phyloP scores from a whole-genome alignment of 2,113 vertebrate genomes.

The Penelope pileata region DNA sequence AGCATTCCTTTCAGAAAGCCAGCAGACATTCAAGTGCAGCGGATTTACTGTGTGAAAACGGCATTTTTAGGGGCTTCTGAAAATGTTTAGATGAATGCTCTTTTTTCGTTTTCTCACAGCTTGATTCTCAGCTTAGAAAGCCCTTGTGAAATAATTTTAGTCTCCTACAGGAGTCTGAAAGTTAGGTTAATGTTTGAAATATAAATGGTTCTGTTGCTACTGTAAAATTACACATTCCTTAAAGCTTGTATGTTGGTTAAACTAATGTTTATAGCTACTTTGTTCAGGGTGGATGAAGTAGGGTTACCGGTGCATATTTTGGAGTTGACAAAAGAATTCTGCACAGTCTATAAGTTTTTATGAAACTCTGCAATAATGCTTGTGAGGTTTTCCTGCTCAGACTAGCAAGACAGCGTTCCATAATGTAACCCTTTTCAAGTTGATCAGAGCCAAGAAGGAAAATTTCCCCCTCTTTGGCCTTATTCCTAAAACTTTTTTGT shows the following conservation, averaged over 20 bases:
- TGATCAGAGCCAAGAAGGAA: slow-evolving; percentile 7
- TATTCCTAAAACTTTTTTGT: not conserved
- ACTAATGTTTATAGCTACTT: slow-evolving; percentile 11
- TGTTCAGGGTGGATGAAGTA: slow-evolving; percentile 11
- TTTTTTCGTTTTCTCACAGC: slow-evolving; percentile 83
- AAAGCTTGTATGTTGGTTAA: not conserved
- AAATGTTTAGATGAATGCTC: slow-evolving; percentile 84
- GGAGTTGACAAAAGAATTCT: not conserved
- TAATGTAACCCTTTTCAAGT: not conserved
- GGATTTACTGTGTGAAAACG: slow-evolving; percentile 85
- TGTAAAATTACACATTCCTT: slow-evolving; percentile 51
- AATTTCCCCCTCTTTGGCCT: not conserved
- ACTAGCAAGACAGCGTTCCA: not conserved
- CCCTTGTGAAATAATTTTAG: slow-evolving; percentile 56
- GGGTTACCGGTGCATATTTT: not conserved
- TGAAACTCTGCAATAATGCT: not conserved
- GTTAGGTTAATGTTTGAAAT: not conserved
- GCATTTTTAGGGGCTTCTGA: slow-evolving; percentile 83
- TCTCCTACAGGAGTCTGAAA: slow-evolving; percentile 28
- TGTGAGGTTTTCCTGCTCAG: not conserved
- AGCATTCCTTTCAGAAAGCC: slow-evolving; percentile 79
- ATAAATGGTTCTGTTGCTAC: not conserved
- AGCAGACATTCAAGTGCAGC: slow-evolving; percentile 76
- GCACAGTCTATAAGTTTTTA: not conserved
- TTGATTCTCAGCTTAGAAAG: slow-evolving; percentile 70